Percentiles rank a stretch among this genome's conserved stretches.
phyloP scores from a whole-genome alignment of 2,888 invertebrate genomes.

The Ophion ellenae region DNA sequence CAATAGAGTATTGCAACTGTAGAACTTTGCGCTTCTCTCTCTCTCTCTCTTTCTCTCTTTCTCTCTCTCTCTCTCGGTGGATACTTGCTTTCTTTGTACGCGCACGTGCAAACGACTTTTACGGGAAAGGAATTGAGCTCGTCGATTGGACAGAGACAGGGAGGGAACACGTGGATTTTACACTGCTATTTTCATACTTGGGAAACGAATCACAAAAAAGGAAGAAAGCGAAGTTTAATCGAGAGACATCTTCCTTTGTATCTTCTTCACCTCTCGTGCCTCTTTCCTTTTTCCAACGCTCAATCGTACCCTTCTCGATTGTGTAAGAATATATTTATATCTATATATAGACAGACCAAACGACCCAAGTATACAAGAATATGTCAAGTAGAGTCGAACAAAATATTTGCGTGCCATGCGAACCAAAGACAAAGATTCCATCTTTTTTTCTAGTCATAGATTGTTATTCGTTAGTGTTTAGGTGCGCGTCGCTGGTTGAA shows the following conservation, averaged over 20 bases:
- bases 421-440: too few species aligned
- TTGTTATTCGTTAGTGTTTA: too few species aligned
- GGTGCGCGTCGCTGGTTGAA: too few species aligned
- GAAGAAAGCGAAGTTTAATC: too few species aligned
- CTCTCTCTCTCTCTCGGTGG: too few species aligned
- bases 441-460: too few species aligned
- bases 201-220: too few species aligned
- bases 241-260: constrained; percentile 15
- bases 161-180: too few species aligned
- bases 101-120: constrained; percentile 1
- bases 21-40: constrained; percentile 16
- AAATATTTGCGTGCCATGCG: background rate
- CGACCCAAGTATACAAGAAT: background rate
- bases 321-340: constrained; percentile 6
- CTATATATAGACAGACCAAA: background rate
- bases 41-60: too few species aligned
- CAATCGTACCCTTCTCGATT: background rate
- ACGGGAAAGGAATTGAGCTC: constrained; percentile 32
- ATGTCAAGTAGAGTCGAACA: background rate
- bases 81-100: constrained; percentile 21
- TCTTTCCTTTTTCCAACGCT: constrained; percentile 21
- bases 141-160: background rate
- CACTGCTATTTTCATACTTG: too few species aligned
- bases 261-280: constrained; percentile 35
- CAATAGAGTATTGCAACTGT: too few species aligned